Evolutionary conservation across 2,797 vertebrate genomes (phyloP).

Genomic region (Danio tinwini): DNA sequence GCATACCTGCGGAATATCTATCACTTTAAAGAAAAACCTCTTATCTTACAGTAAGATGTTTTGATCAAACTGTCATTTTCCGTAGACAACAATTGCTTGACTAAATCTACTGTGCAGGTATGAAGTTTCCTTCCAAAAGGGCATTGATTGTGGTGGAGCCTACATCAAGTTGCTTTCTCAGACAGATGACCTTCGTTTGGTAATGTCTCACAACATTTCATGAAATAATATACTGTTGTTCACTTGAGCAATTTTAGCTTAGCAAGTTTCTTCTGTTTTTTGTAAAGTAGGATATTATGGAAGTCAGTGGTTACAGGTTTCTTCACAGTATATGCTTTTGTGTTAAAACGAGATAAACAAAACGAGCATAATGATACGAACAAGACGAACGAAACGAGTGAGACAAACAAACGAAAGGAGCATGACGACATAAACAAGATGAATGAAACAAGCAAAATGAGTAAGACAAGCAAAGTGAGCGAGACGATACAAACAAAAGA

Average conservation of each 20-base stretch:
- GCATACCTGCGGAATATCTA: slow-evolving; percentile 53
- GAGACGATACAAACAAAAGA: no score
- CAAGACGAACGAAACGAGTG: no score
- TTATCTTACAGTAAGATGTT: slow-evolving; percentile 66
- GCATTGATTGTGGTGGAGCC: slow-evolving; percentile 66
- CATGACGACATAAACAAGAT: no score
- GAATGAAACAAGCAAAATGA: no score
- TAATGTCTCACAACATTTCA: slow-evolving; percentile 42
- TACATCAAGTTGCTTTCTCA: slow-evolving; percentile 68
- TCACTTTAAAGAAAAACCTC: slow-evolving; percentile 60
- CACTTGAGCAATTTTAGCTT: neutral
- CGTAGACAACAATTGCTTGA: neutral
- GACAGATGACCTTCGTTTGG: slow-evolving; percentile 61
- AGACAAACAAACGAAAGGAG: no score
- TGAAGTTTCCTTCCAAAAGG: slow-evolving; percentile 66
- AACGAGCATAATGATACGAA: no score
- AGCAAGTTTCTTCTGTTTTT: no score
- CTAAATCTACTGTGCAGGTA: slow-evolving; percentile 57
- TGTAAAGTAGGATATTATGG: no score
- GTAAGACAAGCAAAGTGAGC: no score
- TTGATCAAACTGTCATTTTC: neutral
- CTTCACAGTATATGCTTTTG: no score
- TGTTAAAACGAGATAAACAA: no score
- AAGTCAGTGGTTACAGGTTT: no score
- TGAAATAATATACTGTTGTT: neutral